phyloP scores from a whole-genome alignment of 2,113 vertebrate species.

The Cryptotis parvus region DNA sequence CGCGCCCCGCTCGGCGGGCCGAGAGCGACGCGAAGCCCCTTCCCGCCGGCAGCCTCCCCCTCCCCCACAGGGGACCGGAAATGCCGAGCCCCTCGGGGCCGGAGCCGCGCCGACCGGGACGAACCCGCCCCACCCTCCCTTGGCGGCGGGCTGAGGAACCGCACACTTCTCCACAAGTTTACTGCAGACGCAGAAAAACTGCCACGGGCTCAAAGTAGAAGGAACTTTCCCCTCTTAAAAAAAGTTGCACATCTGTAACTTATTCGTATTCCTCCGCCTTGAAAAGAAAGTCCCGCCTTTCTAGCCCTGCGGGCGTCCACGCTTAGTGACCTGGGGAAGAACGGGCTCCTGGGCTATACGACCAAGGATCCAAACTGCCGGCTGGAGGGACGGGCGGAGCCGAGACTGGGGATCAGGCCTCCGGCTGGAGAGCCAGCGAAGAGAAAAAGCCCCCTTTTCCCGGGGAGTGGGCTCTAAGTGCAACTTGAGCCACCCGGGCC shows the following conservation, averaged over 20 bases:
- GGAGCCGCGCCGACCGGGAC: not conserved
- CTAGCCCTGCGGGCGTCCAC: not conserved
- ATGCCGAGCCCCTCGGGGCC: conserved; percentile 32
- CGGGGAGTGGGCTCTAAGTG: not conserved
- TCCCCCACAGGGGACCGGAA: conserved; percentile 61
- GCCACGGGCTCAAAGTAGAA: not conserved
- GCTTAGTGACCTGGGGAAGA: conserved; percentile 30
- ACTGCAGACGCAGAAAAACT: not conserved
- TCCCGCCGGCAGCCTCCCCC: not conserved
- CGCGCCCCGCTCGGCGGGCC: rapidly evolving
- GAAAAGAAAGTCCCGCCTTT: conserved; percentile 57
- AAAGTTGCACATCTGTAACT: conserved; percentile 43
- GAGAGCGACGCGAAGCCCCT: not conserved
- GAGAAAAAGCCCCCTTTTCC: not conserved
- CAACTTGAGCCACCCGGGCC: not conserved
- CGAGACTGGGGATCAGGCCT: not conserved
- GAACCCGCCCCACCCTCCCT: not conserved
- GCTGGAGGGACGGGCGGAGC: not conserved
- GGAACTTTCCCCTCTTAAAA: conserved; percentile 24
- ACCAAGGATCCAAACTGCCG: not conserved
- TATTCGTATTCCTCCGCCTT: conserved; percentile 69
- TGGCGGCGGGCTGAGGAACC: not conserved
- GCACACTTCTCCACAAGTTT: conserved; percentile 30
- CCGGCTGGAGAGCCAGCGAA: not conserved
- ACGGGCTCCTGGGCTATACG: not conserved